Evolutionary conservation across 92 coral and sea anemone genomes (phyloP).

Genomic region (Umimayanthus chanpuru): DNA sequence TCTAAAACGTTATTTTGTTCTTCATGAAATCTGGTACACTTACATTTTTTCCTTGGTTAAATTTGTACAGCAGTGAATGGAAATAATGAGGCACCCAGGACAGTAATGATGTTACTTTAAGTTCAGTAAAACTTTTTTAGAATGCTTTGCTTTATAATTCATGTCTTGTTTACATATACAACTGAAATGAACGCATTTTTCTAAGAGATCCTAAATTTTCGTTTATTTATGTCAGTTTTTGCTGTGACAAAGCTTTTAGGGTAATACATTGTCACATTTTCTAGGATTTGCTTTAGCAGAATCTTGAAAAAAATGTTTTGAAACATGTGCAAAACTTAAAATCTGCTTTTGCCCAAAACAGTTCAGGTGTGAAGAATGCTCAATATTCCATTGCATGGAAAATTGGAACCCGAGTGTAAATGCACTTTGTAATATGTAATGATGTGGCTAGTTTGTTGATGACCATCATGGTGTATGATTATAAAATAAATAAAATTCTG

Average conservation of each 20-base stretch:
- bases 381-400: neutral
- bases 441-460: neutral
- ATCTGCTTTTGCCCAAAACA: neutral
- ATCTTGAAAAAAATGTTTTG: neutral
- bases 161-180: neutral
- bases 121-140: neutral
- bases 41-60: neutral
- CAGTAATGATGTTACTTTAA: neutral
- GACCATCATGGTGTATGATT: neutral
- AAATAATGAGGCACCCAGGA: neutral
- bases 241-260: neutral
- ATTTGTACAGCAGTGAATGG: no score
- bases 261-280: neutral
- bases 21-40: neutral
- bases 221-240: neutral
- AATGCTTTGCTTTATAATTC: neutral
- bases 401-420: no score
- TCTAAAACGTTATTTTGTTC: neutral
- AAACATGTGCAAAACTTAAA: neutral
- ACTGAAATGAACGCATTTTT: neutral
- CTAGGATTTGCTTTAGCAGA: neutral
- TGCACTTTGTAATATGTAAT: no score
- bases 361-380: neutral
- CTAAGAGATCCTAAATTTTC: neutral
- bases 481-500: neutral